phyloP scores from a whole-genome alignment of 2,888 invertebrate genomes.

The Auanema freiburgensis region DNA sequence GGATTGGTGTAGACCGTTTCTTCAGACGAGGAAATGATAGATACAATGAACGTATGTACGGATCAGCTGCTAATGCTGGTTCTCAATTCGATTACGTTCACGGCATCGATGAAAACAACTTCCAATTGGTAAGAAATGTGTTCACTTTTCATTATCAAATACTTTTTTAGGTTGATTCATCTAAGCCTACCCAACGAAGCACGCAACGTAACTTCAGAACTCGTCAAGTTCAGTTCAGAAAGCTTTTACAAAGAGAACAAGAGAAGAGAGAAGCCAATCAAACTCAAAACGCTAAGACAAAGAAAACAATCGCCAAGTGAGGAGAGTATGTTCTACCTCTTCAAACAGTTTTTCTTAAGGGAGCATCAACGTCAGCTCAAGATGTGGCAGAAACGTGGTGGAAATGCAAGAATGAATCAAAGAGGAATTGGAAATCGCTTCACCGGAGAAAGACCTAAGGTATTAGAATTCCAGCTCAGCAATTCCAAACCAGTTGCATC shows the following conservation, averaged over 20 bases:
- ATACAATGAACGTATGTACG: constrained; percentile 62
- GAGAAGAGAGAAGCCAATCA: constrained; percentile 62
- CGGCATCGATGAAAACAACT: constrained; percentile 96
- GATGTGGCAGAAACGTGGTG: constrained; percentile 77
- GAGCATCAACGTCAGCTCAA: constrained; percentile 75
- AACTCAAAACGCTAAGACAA: constrained; percentile 60
- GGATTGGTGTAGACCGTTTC: constrained; percentile 81
- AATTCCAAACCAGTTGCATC: background rate
- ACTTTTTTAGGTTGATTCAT: constrained; percentile 75
- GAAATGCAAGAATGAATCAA: constrained; percentile 48
- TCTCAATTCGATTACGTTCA: constrained; percentile 97
- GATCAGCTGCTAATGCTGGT: constrained; percentile 69
- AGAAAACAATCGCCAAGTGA: constrained; percentile 59
- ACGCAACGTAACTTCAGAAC: constrained; percentile 52
- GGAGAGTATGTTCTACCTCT: background rate
- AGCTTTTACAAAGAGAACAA: constrained; percentile 58
- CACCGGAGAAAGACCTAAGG: constrained; percentile 49
- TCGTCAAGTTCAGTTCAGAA: constrained; percentile 53
- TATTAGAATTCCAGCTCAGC: background rate
- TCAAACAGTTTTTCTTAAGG: constrained; percentile 51
- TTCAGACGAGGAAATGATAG: constrained; percentile 87
- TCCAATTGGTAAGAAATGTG: constrained; percentile 79
- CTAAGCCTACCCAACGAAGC: constrained; percentile 66
- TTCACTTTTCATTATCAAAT: background rate
- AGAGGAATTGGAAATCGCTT: constrained; percentile 46